phyloP scores from a whole-genome alignment of 2,888 invertebrate species.

The Anodontia alba region DNA sequence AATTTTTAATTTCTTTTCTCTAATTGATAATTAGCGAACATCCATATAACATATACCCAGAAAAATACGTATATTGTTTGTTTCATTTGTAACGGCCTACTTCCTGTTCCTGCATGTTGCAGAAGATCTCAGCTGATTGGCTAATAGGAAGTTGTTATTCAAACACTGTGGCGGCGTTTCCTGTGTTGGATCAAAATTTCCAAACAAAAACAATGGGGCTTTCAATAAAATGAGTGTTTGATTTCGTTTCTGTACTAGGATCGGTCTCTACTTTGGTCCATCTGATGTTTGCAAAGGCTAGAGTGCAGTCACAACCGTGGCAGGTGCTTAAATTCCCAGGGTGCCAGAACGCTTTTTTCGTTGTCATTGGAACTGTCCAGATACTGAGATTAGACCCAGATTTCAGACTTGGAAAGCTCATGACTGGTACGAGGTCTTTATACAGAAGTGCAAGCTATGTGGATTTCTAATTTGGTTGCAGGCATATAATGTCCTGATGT shows the following conservation, averaged over 20 bases:
- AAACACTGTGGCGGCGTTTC: slow-evolving; percentile 78
- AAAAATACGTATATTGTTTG: no score
- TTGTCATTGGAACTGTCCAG: no score
- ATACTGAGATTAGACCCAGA: no score
- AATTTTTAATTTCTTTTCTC: no score
- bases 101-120: slow-evolving; percentile 50
- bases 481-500: no score
- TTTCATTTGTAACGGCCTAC: background rate
- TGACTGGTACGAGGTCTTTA: no score
- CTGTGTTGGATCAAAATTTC: slow-evolving; percentile 44
- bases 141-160: slow-evolving; percentile 74
- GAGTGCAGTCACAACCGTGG: slow-evolving; percentile 1
- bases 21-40: no score
- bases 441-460: no score
- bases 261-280: background rate
- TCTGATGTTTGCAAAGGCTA: background rate
- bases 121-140: slow-evolving; percentile 75
- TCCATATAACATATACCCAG: no score
- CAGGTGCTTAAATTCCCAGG: slow-evolving; percentile 15
- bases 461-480: no score
- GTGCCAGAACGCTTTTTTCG: background rate
- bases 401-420: no score
- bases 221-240: background rate
- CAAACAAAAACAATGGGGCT: slow-evolving; percentile 25
- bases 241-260: background rate